Evolutionary conservation across 92 coral and sea anemone genomes (phyloP).

Genomic region (Palythoa grandis): DNA sequence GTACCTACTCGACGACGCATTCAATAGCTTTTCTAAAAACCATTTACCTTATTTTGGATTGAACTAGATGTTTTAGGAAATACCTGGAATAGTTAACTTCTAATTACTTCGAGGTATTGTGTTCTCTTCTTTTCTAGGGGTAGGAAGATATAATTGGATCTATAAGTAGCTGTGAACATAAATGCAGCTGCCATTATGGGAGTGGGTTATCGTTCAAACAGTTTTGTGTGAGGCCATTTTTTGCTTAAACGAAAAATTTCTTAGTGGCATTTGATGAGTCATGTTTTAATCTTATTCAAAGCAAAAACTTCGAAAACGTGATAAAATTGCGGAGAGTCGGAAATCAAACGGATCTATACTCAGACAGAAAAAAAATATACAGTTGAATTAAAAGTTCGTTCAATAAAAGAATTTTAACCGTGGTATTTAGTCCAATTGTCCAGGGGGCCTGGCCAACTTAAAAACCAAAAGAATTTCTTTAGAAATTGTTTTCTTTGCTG

Average conservation of each 20-base stretch:
- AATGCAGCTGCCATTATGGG: neutral
- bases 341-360: neutral
- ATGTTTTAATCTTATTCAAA: neutral
- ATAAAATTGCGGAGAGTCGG: neutral
- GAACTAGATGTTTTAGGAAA: conserved; percentile 1
- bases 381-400: neutral
- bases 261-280: neutral
- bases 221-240: neutral
- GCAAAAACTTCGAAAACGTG: neutral
- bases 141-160: neutral
- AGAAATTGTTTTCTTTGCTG: neutral
- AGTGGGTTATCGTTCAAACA: neutral
- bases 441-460: neutral
- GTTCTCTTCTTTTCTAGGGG: too few relatives aligned
- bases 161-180: neutral
- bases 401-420: neutral
- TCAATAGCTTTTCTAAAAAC: neutral
- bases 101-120: neutral
- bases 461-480: conserved; percentile 8
- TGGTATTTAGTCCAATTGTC: neutral
- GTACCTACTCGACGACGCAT: too few relatives aligned
- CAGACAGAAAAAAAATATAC: neutral
- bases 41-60: neutral
- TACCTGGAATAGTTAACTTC: neutral
- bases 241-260: neutral